Evolutionary conservation across 2,113 vertebrate genomes (phyloP).

Genomic region (Psammodynastes pulverulentus): DNA sequence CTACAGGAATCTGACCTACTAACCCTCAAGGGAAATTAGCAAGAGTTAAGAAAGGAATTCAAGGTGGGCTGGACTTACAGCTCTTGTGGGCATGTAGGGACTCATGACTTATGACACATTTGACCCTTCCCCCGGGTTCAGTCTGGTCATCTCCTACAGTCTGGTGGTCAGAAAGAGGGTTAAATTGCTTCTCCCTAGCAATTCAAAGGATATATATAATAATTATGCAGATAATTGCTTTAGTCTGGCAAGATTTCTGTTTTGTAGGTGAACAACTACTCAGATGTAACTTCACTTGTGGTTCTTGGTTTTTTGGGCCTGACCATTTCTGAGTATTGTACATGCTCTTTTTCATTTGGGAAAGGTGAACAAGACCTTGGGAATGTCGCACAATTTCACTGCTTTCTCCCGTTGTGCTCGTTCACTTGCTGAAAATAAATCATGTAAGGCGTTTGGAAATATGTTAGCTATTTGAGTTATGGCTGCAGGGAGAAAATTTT

Average conservation of each 20-base stretch:
- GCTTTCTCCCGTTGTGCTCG: neutral
- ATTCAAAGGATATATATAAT: neutral
- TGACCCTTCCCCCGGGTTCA: no score
- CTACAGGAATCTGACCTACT: no score
- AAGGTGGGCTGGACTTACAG: no score
- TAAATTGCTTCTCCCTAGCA: neutral
- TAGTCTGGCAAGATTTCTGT: neutral
- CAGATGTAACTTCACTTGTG: neutral
- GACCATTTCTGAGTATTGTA: neutral
- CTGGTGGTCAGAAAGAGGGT: neutral
- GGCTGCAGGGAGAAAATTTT: neutral
- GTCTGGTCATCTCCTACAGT: no score
- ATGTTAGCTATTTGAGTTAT: constrained; percentile 8
- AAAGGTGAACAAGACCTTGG: constrained; percentile 5
- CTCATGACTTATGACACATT: no score
- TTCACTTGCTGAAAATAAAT: neutral
- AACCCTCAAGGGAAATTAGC: no score
- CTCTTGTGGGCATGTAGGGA: no score
- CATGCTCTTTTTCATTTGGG: neutral
- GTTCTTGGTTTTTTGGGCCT: neutral
- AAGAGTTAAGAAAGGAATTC: no score
- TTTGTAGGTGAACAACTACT: neutral
- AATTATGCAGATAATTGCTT: neutral
- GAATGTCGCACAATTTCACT: neutral
- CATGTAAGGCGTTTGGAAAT: constrained; percentile 15